Evolutionary conservation across 1,140 invertebrate genomes (phyloP).

Genomic region (Monomorium pharaonis): DNA sequence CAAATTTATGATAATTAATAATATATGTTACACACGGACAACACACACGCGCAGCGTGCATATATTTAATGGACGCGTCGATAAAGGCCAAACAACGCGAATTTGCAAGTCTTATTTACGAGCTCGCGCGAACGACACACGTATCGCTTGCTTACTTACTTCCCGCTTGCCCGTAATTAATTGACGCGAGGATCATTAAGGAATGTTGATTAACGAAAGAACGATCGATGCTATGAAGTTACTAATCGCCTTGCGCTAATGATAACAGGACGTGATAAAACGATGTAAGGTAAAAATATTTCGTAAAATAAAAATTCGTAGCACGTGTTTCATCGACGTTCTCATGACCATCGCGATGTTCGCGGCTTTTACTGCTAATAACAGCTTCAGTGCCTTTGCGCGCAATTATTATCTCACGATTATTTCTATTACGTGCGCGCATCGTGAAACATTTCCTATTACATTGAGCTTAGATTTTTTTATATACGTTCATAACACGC

Average conservation of each 20-base stretch:
- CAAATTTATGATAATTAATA: constrained; percentile 42
- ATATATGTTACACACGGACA: constrained; percentile 9
- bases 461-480: not conserved
- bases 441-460: not conserved
- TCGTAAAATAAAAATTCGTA: not conserved
- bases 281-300: too few species aligned
- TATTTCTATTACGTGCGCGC: not conserved
- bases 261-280: not conserved
- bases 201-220: not conserved
- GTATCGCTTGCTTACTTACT: too few species aligned
- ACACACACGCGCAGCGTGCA: not conserved
- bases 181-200: not conserved
- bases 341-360: not conserved
- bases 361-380: not conserved
- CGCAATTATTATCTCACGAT: not conserved
- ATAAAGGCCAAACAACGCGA: not conserved
- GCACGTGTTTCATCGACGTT: not conserved
- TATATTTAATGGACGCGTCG: not conserved
- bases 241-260: not conserved
- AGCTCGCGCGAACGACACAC: not conserved
- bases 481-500: not conserved
- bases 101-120: constrained; percentile 12
- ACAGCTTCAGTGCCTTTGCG: not conserved
- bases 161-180: constrained; percentile 11
- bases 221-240: not conserved